phyloP scores from a whole-genome alignment of 2,888 invertebrate genomes.

The Polylopha cassiicola region DNA sequence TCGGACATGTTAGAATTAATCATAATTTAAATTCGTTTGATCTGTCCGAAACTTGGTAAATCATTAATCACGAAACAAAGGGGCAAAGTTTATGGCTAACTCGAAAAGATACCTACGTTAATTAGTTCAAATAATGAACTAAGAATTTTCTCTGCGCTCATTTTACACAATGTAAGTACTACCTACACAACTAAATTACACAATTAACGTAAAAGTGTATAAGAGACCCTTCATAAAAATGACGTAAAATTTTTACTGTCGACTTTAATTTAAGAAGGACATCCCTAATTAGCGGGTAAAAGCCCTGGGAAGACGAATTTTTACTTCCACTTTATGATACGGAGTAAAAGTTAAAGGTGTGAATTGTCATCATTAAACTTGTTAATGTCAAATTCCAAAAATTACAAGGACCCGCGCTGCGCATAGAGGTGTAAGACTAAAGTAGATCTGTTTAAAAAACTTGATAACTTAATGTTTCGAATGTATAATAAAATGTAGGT shows the following conservation, averaged over 20 bases:
- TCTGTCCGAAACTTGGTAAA: conserved; percentile 39
- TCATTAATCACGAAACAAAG: conserved; percentile 65
- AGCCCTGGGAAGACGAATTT: conserved; percentile 13
- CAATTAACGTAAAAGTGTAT: conserved; percentile 6
- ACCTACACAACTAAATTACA: background rate
- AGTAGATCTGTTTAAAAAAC: too few species aligned
- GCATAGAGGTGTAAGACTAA: too few species aligned
- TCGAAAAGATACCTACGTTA: conserved; percentile 1
- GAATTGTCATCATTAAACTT: conserved; percentile 21
- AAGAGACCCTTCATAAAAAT: conserved; percentile 10
- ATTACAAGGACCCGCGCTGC: conserved; percentile 4
- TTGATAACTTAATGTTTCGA: too few species aligned
- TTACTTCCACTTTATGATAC: conserved; percentile 9
- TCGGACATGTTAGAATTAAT: conserved; percentile 58
- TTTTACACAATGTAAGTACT: background rate
- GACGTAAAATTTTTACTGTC: conserved; percentile 11
- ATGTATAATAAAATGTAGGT: too few species aligned
- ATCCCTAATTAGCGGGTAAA: conserved; percentile 16
- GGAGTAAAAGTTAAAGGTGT: conserved; percentile 17
- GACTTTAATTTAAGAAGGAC: conserved; percentile 17
- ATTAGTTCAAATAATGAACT: too few species aligned
- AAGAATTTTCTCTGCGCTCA: too few species aligned
- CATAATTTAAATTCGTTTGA: conserved; percentile 55
- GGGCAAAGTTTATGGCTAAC: too few species aligned
- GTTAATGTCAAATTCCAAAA: conserved; percentile 11